phyloP scores from a whole-genome alignment of 2,797 vertebrate genomes.

The Sphenodon punctatus region DNA sequence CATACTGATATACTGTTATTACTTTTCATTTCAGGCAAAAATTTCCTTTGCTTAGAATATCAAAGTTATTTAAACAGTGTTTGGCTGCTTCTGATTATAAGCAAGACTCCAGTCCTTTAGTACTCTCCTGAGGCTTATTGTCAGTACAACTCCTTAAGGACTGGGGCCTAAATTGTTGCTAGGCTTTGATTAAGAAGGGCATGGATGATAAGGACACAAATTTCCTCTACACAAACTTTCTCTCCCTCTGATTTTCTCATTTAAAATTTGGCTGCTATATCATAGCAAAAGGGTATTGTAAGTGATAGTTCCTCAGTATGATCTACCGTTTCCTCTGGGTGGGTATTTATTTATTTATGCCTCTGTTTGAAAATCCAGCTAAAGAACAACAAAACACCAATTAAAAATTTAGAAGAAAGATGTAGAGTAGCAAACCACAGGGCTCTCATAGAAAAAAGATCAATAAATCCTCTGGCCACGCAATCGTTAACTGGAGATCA shows the following conservation, averaged over 20 bases:
- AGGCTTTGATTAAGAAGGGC: constrained; percentile 26
- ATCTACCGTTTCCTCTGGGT: neutral
- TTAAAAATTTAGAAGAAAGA: neutral
- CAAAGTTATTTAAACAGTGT: neutral
- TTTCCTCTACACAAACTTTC: constrained; percentile 19
- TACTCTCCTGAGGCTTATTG: no score
- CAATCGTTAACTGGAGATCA: constrained; percentile 15
- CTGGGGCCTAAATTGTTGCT: no score
- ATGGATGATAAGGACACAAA: constrained; percentile 50
- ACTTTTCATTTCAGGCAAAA: neutral
- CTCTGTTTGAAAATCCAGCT: neutral
- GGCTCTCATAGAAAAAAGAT: neutral
- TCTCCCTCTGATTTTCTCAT: constrained; percentile 3
- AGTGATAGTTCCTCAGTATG: neutral
- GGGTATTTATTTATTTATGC: neutral
- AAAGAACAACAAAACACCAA: neutral
- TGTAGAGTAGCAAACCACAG: neutral
- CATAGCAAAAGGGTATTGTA: constrained; percentile 16
- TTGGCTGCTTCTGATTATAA: constrained; percentile 14
- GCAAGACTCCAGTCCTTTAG: no score
- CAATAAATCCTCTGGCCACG: neutral
- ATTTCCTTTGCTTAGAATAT: neutral
- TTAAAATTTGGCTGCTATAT: constrained; percentile 16
- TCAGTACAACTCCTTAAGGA: no score
- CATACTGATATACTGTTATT: neutral